Evolutionary conservation across 2,888 invertebrate genomes (phyloP).

Genomic region (Nebria brevicollis): DNA sequence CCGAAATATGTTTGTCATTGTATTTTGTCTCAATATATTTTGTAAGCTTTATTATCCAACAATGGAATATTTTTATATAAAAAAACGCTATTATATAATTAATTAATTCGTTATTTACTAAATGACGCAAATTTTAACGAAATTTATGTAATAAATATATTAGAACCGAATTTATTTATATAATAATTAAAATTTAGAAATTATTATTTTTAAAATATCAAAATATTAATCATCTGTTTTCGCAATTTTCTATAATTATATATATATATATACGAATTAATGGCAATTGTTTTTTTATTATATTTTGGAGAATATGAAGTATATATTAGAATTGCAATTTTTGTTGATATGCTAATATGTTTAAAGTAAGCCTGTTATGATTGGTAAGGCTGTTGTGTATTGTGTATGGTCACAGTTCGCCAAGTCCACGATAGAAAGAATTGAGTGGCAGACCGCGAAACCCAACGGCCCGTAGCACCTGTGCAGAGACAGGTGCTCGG

Average conservation of each 20-base stretch:
- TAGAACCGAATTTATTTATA: neutral
- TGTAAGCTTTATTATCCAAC: neutral
- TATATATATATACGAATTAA: too few species aligned
- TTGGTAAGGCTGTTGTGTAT: neutral
- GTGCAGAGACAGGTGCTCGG: slow-evolving; percentile 5
- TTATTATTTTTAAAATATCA: too few species aligned
- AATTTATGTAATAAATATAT: neutral
- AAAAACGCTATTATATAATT: neutral
- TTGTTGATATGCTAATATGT: too few species aligned
- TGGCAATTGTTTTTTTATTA: too few species aligned
- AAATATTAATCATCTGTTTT: too few species aligned
- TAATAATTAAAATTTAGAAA: neutral
- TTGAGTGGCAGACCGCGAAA: slow-evolving; percentile 21
- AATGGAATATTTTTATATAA: neutral
- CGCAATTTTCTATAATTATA: too few species aligned
- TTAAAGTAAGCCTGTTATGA: neutral
- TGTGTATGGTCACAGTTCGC: slow-evolving; percentile 21
- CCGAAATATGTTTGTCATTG: neutral
- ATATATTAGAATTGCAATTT: too few species aligned
- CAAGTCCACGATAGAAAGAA: neutral
- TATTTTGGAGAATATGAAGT: too few species aligned
- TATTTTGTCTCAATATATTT: neutral
- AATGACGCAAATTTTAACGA: neutral
- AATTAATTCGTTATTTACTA: neutral
- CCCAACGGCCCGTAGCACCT: slow-evolving; percentile 20